Percentiles rank a stretch among this genome's conserved stretches.
Evolutionary conservation across 2,113 vertebrate species (phyloP).

Genomic region (Trogon melanurus): DNA sequence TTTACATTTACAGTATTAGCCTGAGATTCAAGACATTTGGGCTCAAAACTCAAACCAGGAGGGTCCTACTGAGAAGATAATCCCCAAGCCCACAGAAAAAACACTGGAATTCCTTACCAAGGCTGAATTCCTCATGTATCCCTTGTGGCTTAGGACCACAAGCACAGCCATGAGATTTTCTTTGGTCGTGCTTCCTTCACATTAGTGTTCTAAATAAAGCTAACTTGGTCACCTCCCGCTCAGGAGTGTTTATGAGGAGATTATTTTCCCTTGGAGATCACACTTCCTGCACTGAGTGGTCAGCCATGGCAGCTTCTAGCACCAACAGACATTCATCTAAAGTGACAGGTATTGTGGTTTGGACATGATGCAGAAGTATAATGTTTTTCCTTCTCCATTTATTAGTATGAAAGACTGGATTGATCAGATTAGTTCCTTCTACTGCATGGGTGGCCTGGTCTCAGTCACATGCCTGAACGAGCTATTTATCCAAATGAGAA

Average conservation of each 20-base stretch:
- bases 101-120: neutral
- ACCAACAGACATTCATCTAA: conserved; percentile 1
- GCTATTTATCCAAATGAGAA: conserved; percentile 29
- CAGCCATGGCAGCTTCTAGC: neutral
- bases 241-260: conserved; percentile 45
- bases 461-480: neutral
- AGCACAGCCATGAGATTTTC: neutral
- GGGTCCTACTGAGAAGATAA: neutral
- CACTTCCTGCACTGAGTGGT: neutral
- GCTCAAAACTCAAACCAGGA: neutral
- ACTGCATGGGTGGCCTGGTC: conserved; percentile 12
- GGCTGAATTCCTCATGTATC: neutral
- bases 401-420: conserved; percentile 3
- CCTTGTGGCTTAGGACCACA: conserved; percentile 2
- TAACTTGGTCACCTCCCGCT: conserved; percentile 3
- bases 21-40: neutral
- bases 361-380: conserved; percentile 3
- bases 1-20: neutral
- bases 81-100: neutral
- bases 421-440: conserved; percentile 27
- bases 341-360: conserved; percentile 26
- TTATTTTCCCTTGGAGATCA: conserved; percentile 40
- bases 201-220: neutral
- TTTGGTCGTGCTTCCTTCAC: neutral
- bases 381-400: neutral